phyloP scores from a whole-genome alignment of 2,113 vertebrate genomes.

The Epinephelus lanceolatus region DNA sequence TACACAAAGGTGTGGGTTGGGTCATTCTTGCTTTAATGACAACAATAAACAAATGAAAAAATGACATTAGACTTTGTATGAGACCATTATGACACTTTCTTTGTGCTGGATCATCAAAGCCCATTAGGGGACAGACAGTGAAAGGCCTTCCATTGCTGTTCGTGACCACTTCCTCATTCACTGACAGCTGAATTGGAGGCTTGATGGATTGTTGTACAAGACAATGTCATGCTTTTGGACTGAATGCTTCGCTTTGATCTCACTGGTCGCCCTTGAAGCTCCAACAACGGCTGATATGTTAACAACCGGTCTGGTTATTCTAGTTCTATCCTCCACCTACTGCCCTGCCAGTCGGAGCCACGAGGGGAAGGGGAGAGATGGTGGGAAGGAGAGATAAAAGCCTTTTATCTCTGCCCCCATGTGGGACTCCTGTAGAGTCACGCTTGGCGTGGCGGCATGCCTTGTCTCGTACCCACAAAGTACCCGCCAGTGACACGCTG shows the following conservation, averaged over 20 bases:
- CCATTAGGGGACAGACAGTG: constrained; percentile 73
- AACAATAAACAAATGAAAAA: constrained; percentile 76
- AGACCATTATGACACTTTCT: constrained; percentile 72
- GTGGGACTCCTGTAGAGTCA: constrained; percentile 64
- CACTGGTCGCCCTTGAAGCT: constrained; percentile 72
- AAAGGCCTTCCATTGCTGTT: constrained; percentile 68
- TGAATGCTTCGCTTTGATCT: constrained; percentile 80
- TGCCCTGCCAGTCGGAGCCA: constrained; percentile 67
- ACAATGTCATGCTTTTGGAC: constrained; percentile 77
- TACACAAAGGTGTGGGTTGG: constrained; percentile 71
- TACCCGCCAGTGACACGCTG: constrained; percentile 68
- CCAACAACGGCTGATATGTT: constrained; percentile 77
- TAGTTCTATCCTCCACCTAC: constrained; percentile 69
- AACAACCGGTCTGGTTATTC: constrained; percentile 76
- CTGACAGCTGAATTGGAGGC: constrained; percentile 75
- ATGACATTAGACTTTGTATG: constrained; percentile 70
- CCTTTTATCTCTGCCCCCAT: constrained; percentile 73
- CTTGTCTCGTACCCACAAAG: constrained; percentile 72
- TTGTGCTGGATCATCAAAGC: constrained; percentile 80
- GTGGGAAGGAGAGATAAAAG: constrained; percentile 64
- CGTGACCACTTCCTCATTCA: constrained; percentile 78
- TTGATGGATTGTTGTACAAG: constrained; percentile 76
- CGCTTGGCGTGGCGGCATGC: constrained; percentile 56
- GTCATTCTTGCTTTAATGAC: constrained; percentile 66
- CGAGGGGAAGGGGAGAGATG: constrained; percentile 34